Evolutionary conservation across 2,797 vertebrate species (phyloP).

Genomic region (Atherinosoma microstoma): DNA sequence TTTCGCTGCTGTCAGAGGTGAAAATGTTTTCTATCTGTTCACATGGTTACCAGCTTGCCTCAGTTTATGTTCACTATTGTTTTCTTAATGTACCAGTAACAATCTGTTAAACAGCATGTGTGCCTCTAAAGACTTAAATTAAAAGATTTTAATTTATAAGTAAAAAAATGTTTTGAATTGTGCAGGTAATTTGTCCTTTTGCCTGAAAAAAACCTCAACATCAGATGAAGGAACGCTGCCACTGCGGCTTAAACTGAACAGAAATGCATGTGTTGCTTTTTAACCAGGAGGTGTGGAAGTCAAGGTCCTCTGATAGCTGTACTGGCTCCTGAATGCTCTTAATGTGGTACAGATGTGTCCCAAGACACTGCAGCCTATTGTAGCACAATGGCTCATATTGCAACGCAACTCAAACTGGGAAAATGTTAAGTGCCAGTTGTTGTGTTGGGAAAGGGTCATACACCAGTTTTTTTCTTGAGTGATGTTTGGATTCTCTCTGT

Average conservation of each 20-base stretch:
- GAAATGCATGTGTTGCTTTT: slow-evolving; percentile 2
- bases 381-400: slow-evolving; percentile 4
- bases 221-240: slow-evolving; percentile 10
- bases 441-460: slow-evolving; percentile 4
- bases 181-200: not conserved
- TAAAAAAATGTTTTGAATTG: no score
- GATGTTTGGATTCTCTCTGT: not conserved
- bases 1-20: not conserved
- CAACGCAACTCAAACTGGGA: not conserved
- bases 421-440: not conserved
- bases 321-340: not conserved
- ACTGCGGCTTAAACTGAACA: slow-evolving; percentile 1
- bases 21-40: not conserved
- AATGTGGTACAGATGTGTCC: slow-evolving; percentile 45
- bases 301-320: slow-evolving; percentile 19
- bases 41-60: not conserved
- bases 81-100: not conserved
- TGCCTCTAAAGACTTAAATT: no score
- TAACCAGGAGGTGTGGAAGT: slow-evolving; percentile 30
- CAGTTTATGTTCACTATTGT: not conserved
- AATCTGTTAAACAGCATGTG: not conserved
- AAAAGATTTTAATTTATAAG: no score
- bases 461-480: not conserved
- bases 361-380: slow-evolving; percentile 1
- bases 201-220: not conserved